A percentile compares a stretch with the other conserved stretches of the same genome.
These are phyloP conservation scores for Tiliacea citrago DNA, from an alignment of 2,888 invertebrate species.

Conservation along the genomic window DNA sequence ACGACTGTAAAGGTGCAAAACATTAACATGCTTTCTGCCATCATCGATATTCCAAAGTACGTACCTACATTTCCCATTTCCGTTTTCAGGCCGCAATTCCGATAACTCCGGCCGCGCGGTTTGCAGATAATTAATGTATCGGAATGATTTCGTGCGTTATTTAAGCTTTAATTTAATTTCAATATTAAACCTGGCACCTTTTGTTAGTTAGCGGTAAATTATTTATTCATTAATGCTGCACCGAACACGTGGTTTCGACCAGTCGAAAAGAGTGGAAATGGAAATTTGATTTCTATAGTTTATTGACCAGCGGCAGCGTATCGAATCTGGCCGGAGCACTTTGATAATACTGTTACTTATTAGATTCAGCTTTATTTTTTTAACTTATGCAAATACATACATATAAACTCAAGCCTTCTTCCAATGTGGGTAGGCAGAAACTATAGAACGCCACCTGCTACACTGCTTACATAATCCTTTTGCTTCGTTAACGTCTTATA, in stretches of 20 bases:
- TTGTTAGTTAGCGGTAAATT: slow-evolving; percentile 26
- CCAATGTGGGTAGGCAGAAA: no score
- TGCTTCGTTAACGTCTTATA: neutral
- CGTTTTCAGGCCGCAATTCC: slow-evolving; percentile 52
- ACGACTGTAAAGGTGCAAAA: slow-evolving; percentile 29
- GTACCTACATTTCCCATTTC: slow-evolving; percentile 50
- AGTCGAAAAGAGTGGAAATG: slow-evolving; percentile 22
- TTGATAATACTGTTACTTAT: slow-evolving; percentile 46
- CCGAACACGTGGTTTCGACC: neutral
- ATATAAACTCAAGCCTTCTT: neutral
- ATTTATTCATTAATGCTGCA: slow-evolving; percentile 22
- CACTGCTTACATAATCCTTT: no score
- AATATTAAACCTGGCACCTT: slow-evolving; percentile 25
- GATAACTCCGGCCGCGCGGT: slow-evolving; percentile 38
- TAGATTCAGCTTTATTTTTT: slow-evolving; percentile 43
- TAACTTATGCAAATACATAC: no score
- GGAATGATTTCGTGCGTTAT: slow-evolving; percentile 25
- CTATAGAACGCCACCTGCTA: no score
- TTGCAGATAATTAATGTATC: slow-evolving; percentile 49
- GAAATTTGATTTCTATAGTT: slow-evolving; percentile 28
- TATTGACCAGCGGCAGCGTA: slow-evolving; percentile 35
- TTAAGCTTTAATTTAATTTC: slow-evolving; percentile 48
- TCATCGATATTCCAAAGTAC: slow-evolving; percentile 36
- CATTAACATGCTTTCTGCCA: slow-evolving; percentile 27
- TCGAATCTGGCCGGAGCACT: slow-evolving; percentile 27